A percentile compares a stretch with the other conserved stretches of the same genome.
These are phyloP conservation scores for Lepilemur ruficaudatus DNA, from an alignment of 2,797 vertebrate genomes.

Conservation along the genomic window DNA sequence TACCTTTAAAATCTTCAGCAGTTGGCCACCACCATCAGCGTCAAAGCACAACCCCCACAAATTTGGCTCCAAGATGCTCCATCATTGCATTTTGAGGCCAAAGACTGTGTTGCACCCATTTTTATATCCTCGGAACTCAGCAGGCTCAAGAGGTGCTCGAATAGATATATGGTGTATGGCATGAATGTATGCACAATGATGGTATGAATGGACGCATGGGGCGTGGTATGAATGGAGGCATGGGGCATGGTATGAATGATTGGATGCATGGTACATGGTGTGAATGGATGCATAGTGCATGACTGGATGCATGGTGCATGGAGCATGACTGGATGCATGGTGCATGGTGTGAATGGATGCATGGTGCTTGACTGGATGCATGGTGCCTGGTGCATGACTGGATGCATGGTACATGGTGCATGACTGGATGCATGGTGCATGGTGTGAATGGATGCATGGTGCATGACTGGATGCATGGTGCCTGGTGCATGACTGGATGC, in stretches of 20 bases:
- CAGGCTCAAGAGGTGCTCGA: neutral
- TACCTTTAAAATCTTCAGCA: neutral
- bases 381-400: neutral
- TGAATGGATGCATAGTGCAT: too few species aligned
- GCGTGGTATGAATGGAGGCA: neutral
- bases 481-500: too few species aligned
- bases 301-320: too few species aligned
- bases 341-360: too few species aligned
- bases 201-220: neutral
- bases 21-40: neutral
- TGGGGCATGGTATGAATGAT: neutral
- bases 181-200: neutral
- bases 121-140: neutral
- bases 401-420: too few species aligned
- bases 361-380: neutral
- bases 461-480: too few species aligned
- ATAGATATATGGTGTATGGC: neutral
- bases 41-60: neutral
- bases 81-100: neutral
- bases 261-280: too few species aligned
- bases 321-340: neutral
- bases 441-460: too few species aligned
- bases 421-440: too few species aligned
- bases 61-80: neutral
- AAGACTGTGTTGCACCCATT: neutral